Evolutionary conservation across 2,888 invertebrate genomes (phyloP), one percentile per base, ranked within the genome.

Genomic region (Ornithoptera alexandrae): DNA sequence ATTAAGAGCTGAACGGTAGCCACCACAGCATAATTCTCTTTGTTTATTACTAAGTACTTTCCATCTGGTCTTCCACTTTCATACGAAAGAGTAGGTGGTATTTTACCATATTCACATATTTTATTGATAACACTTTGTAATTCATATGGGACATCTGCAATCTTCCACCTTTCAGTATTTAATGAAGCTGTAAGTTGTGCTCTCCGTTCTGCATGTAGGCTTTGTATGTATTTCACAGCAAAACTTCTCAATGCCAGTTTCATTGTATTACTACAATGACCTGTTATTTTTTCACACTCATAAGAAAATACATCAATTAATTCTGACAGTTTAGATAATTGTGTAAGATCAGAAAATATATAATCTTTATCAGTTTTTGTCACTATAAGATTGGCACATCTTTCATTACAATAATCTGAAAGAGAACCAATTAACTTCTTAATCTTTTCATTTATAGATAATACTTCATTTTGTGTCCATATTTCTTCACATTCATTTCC

Each of bases 131-230:
- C 94, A 76, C 95, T 94, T 89, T 99, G 99, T 84, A 98, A 96
- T 83, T 98, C 97, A 74, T 94, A 93, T 0, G 98, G 97, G 65
- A 99, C 97, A 79, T 98, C 98, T 6, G 98, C 97, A 77, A 96
- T 95, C 81, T 97, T 97, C 99, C 99, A 99, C 72, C 97, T 93
- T 87, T 99, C 99, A 73, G 95, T 95, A 83, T 98, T 98, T 61
- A 99, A 92, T 56, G 98, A 94, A 72, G 97, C 87, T 59, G 96
- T 96, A 67, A 99, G 90, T 86, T 98, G 98, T 66, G 94, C 95
- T 86, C 97, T 97, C 62, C 97, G 94, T 80, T 98, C 97, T 58
- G 95, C 94, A 87, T 99, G 99, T 85, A 99, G 97, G 79, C 96
- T 95, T 81, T 97, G 96, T 66, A 98, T 96, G 89, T 98, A 98